Conservation (phyloP, 1,140 invertebrate species). For the Colletes gigas region DNA sequence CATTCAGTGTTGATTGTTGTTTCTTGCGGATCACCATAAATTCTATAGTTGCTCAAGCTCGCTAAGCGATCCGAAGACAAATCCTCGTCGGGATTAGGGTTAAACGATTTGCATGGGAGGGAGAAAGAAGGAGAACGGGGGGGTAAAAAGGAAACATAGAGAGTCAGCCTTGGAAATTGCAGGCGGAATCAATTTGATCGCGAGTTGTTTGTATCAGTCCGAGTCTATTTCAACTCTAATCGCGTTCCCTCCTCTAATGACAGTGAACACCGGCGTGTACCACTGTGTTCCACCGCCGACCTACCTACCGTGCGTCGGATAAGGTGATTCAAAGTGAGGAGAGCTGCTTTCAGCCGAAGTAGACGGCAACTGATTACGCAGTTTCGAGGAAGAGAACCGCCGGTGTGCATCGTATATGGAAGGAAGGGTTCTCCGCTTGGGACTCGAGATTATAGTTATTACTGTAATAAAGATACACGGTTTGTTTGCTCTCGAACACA, state of each 20-base stretch:
- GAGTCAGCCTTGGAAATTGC: slow-evolving; percentile 20
- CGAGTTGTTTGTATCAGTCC: slow-evolving; percentile 16
- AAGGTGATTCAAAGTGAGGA: slow-evolving; percentile 57
- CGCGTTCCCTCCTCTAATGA: slow-evolving; percentile 42
- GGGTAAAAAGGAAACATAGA: too few species aligned
- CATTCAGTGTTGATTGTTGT: too few species aligned
- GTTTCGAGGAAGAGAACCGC: slow-evolving; percentile 54
- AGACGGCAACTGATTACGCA: slow-evolving; percentile 61
- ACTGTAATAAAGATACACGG: slow-evolving; percentile 71
- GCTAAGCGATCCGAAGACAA: too few species aligned
- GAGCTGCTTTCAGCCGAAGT: slow-evolving; percentile 36
- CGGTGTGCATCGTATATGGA: slow-evolving; percentile 33
- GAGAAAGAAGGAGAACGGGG: too few species aligned
- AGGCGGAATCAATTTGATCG: slow-evolving; percentile 37
- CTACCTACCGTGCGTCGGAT: slow-evolving; percentile 38
- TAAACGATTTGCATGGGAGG: not conserved
- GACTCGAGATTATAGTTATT: slow-evolving; percentile 72
- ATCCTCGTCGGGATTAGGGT: not conserved
- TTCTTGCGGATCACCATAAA: too few species aligned
- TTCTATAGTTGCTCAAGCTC: too few species aligned
- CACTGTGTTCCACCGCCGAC: slow-evolving; percentile 1
- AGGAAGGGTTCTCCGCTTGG: slow-evolving; percentile 32
- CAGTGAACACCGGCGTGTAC: not conserved
- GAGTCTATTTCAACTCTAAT: slow-evolving; percentile 42
- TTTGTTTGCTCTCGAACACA: slow-evolving; percentile 66